phyloP scores from a whole-genome alignment of 1,140 invertebrate species.

The Drosophila jambulina region DNA sequence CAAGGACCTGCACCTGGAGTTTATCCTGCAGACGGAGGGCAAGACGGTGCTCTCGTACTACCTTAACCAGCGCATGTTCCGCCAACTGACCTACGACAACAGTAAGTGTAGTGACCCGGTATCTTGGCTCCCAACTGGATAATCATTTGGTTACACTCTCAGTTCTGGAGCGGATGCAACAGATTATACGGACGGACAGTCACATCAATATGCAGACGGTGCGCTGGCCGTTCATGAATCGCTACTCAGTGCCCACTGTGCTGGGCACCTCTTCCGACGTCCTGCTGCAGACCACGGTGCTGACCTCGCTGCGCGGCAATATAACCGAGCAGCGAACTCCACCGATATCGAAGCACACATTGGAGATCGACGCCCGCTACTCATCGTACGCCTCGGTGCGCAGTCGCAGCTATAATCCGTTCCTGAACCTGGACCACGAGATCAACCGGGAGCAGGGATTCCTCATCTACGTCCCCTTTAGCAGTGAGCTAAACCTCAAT shows the following conservation, averaged over 20 bases:
- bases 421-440: constrained; percentile 87
- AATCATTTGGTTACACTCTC: not conserved
- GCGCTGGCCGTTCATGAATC: constrained; percentile 84
- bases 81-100: constrained; percentile 84
- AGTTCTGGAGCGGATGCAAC: constrained; percentile 71
- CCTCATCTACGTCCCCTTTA: constrained; percentile 87
- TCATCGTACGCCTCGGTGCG: constrained; percentile 87
- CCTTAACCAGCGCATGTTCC: constrained; percentile 87
- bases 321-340: constrained; percentile 85
- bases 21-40: constrained; percentile 87
- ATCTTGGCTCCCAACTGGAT: not conserved
- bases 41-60: constrained; percentile 87
- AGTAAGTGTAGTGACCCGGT: constrained; percentile 61
- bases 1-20: constrained; percentile 86
- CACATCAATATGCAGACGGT: constrained; percentile 83
- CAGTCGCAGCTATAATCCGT: constrained; percentile 87
- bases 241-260: constrained; percentile 86
- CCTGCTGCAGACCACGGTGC: constrained; percentile 85
- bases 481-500: constrained; percentile 77
- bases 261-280: constrained; percentile 87
- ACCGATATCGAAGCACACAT: constrained; percentile 85
- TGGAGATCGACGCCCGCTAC: constrained; percentile 87
- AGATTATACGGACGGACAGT: constrained; percentile 72
- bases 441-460: constrained; percentile 87
- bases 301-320: constrained; percentile 87